phyloP scores from a whole-genome alignment of 2,113 vertebrate genomes.

The Lampris megalopsis region DNA sequence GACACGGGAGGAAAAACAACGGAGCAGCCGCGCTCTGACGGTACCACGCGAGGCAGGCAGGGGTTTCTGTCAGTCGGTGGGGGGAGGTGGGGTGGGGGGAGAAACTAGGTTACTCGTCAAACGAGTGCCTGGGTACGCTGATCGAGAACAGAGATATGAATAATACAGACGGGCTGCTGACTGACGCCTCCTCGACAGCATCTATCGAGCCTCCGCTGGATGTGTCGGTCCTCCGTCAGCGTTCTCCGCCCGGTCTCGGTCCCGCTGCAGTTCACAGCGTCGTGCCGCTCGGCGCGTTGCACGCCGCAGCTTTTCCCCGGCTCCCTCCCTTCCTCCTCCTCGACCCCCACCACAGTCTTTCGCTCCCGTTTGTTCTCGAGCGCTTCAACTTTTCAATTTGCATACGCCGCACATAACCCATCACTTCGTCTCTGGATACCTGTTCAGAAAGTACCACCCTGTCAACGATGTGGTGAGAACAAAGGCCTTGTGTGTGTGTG shows the following conservation, averaged over 20 bases:
- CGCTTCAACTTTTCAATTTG: slow-evolving; percentile 77
- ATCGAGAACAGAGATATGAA: slow-evolving; percentile 63
- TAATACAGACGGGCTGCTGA: slow-evolving; percentile 54
- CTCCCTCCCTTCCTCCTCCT: slow-evolving; percentile 15
- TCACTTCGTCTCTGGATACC: slow-evolving; percentile 73
- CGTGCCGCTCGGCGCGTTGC: slow-evolving; percentile 58
- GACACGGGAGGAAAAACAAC: slow-evolving; percentile 48
- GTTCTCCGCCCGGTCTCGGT: slow-evolving; percentile 27
- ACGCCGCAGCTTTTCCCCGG: slow-evolving; percentile 50
- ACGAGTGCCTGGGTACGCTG: slow-evolving; percentile 39
- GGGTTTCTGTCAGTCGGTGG: slow-evolving; percentile 61
- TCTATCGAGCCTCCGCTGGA: slow-evolving; percentile 70
- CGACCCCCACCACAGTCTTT: not conserved
- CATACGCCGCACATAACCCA: slow-evolving; percentile 72
- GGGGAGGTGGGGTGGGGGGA: not conserved
- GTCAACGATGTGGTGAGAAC: slow-evolving; percentile 62
- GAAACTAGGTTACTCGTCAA: slow-evolving; percentile 78
- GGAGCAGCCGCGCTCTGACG: slow-evolving; percentile 33
- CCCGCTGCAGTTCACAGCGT: slow-evolving; percentile 59
- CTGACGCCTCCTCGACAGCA: slow-evolving; percentile 72
- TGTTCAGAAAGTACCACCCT: slow-evolving; percentile 71
- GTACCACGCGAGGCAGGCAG: slow-evolving; percentile 34
- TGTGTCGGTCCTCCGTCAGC: slow-evolving; percentile 61
- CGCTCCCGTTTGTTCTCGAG: slow-evolving; percentile 67
- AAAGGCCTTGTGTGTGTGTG: slow-evolving; percentile 16